Conservation (phyloP, 1,140 invertebrate genomes). For the Diorhabda elongata region DNA sequence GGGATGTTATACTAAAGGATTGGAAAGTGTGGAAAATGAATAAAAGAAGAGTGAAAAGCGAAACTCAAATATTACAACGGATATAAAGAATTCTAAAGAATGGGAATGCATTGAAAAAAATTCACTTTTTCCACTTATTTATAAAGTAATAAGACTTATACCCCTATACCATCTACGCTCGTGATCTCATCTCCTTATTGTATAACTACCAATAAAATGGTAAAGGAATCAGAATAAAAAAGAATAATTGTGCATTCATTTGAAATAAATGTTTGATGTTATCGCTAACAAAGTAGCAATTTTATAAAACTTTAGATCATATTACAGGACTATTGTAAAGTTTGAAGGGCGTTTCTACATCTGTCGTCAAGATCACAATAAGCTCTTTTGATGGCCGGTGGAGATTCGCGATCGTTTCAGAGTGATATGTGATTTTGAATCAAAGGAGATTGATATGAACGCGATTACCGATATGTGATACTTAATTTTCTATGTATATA, state of each 20-base stretch:
- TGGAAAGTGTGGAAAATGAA: too few species aligned
- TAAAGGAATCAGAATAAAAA: constrained; percentile 15
- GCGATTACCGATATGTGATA: not conserved
- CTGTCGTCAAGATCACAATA: not conserved
- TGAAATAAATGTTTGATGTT: constrained; percentile 35
- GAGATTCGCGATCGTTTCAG: not conserved
- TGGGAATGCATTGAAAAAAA: too few species aligned
- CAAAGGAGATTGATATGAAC: not conserved
- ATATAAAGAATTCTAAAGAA: too few species aligned
- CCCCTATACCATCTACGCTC: too few species aligned
- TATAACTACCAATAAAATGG: constrained; percentile 3
- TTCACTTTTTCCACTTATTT: too few species aligned
- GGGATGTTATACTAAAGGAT: too few species aligned
- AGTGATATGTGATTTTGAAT: not conserved
- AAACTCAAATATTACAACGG: too few species aligned
- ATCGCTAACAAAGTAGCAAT: constrained; percentile 37
- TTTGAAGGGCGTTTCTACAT: not conserved
- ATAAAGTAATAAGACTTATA: too few species aligned
- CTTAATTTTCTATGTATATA: too few species aligned
- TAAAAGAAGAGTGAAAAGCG: too few species aligned
- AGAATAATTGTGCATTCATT: constrained; percentile 30
- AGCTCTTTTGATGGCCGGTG: not conserved
- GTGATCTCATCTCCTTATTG: not conserved
- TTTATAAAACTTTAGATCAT: constrained; percentile 22
- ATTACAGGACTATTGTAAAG: not conserved